phyloP scores from a whole-genome alignment of 2,113 vertebrate genomes.

The Pygoscelis antarcticus region DNA sequence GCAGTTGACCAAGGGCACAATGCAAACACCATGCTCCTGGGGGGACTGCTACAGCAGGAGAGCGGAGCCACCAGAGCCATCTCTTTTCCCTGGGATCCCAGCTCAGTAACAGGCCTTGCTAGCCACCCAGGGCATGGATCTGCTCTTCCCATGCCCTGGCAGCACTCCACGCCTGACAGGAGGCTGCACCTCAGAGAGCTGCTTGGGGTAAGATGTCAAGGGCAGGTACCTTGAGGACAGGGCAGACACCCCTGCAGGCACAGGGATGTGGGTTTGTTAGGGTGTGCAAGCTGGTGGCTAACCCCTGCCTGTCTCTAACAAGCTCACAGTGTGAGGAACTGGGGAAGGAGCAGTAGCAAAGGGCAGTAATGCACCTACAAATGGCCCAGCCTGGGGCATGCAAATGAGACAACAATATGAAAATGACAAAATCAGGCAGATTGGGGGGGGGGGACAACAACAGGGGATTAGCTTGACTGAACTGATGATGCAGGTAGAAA shows the following conservation, averaged over 20 bases:
- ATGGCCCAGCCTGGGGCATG: too few species aligned
- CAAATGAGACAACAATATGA: not conserved
- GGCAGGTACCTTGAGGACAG: not conserved
- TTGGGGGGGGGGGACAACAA: accelerated
- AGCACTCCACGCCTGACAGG: not conserved
- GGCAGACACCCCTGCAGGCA: not conserved
- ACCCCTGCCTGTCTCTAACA: not conserved
- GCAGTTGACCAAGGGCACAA: not conserved
- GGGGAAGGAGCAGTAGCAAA: not conserved
- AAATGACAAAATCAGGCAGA: not conserved
- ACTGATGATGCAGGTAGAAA: not conserved
- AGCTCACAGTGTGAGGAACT: not conserved
- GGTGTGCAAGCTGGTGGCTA: too few species aligned
- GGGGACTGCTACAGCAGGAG: not conserved
- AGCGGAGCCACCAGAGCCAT: not conserved
- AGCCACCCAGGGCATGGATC: not conserved
- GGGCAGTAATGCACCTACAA: not conserved
- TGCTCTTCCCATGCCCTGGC: not conserved
- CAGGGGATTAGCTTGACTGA: not conserved
- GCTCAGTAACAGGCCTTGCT: not conserved
- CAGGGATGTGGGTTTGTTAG: accelerated
- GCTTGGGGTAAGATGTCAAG: not conserved
- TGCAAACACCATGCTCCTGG: not conserved
- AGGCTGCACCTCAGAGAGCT: not conserved
- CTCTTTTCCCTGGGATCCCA: not conserved